These are phyloP conservation scores for Regulus satrapa DNA, from an alignment of 2,113 vertebrate species.

Conservation along the genomic window DNA sequence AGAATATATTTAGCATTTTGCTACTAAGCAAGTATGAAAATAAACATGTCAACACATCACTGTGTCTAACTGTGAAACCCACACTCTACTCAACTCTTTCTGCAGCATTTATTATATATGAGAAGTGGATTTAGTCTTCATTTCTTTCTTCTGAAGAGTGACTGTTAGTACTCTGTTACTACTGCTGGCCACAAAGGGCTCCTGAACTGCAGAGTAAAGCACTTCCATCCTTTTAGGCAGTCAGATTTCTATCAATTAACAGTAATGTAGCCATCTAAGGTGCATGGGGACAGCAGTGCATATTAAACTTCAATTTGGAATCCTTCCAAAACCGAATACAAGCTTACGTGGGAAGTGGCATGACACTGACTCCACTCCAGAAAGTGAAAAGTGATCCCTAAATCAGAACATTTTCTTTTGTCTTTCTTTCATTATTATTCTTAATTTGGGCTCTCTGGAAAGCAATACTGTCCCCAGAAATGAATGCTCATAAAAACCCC, in stretches of 20 bases:
- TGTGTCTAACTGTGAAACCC: not conserved
- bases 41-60: constrained; percentile 4
- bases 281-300: not conserved
- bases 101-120: not conserved
- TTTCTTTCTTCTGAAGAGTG: not conserved
- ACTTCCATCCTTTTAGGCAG: not conserved
- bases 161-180: not conserved
- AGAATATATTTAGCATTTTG: constrained; percentile 59
- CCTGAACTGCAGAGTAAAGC: not conserved
- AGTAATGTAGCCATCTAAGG: not conserved
- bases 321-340: constrained; percentile 8
- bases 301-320: not conserved
- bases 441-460: not conserved
- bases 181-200: not conserved
- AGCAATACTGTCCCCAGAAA: not conserved
- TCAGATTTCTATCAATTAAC: not conserved
- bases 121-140: not conserved
- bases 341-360: not conserved
- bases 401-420: not conserved
- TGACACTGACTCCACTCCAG: not conserved
- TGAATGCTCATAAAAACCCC: not conserved
- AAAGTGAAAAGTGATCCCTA: not conserved
- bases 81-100: not conserved
- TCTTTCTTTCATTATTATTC: not conserved
- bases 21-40: constrained; percentile 63